Conservation (phyloP, 2,888 invertebrate species). For the Pristionchus fissidentatus region DNA sequence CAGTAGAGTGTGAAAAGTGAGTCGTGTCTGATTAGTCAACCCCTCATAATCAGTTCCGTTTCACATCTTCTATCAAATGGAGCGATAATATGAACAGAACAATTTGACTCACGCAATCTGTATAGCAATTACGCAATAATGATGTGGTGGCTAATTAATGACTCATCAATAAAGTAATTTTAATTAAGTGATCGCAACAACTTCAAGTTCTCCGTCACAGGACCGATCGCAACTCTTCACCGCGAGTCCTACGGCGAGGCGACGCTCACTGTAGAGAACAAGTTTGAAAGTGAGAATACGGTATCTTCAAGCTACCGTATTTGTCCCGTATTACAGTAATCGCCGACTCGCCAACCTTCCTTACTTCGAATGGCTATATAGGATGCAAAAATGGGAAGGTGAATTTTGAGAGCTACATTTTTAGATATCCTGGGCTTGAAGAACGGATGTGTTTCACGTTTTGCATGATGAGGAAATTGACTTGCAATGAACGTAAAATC, state of each 20-base stretch:
- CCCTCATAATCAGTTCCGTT: too few species aligned
- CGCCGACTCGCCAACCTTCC: neutral
- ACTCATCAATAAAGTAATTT: neutral
- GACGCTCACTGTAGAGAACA: neutral
- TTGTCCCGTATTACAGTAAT: neutral
- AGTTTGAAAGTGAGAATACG: neutral
- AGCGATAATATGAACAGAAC: too few species aligned
- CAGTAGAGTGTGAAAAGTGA: neutral
- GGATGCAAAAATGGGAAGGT: slow-evolving; percentile 6
- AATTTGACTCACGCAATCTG: too few species aligned
- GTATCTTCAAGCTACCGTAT: neutral
- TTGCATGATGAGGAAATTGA: too few species aligned
- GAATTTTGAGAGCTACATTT: too few species aligned
- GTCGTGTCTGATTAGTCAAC: too few species aligned
- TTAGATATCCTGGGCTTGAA: too few species aligned
- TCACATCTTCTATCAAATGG: too few species aligned
- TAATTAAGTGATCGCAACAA: neutral
- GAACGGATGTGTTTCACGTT: too few species aligned
- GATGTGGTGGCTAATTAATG: neutral
- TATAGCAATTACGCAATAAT: too few species aligned
- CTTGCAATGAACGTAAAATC: too few species aligned
- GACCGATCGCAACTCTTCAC: neutral
- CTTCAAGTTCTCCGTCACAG: slow-evolving; percentile 1
- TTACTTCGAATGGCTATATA: neutral
- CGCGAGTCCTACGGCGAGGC: neutral